These are phyloP conservation scores for Stenolophus ochropezus DNA, from an alignment of 2,888 invertebrate genomes.

Conservation along the genomic window DNA sequence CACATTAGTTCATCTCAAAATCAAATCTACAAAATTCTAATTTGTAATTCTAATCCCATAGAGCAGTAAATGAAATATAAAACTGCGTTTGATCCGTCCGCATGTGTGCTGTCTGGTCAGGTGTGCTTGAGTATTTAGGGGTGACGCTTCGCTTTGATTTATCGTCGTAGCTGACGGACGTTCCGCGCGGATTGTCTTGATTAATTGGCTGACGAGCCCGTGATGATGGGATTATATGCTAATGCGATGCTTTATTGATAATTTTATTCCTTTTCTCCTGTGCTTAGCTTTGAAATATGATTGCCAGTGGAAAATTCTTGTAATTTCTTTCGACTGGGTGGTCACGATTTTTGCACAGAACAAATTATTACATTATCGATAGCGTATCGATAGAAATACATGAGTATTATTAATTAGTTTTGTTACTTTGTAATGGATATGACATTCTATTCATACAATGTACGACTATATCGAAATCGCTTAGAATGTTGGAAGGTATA, in stretches of 20 bases:
- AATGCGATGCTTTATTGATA: constrained; percentile 57
- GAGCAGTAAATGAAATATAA: not conserved
- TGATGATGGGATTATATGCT: constrained; percentile 59
- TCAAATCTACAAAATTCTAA: too few relatives aligned
- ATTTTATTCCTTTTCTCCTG: constrained; percentile 53
- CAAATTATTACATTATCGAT: not conserved
- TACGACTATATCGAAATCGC: too few relatives aligned
- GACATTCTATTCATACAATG: too few relatives aligned
- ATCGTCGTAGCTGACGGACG: constrained; percentile 53
- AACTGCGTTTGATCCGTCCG: not conserved
- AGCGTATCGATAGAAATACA: not conserved
- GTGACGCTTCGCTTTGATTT: constrained; percentile 48
- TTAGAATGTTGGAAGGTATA: too few relatives aligned
- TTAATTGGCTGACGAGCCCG: constrained; percentile 53
- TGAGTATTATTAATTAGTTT: not conserved
- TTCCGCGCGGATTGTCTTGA: constrained; percentile 56
- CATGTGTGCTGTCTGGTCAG: not conserved
- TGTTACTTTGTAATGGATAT: not conserved
- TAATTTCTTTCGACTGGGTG: constrained; percentile 41
- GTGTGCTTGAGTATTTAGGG: constrained; percentile 13
- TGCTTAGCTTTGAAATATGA: constrained; percentile 48
- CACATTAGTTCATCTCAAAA: not conserved
- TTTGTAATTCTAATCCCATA: too few relatives aligned
- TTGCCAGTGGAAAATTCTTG: constrained; percentile 19
- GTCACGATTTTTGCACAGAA: not conserved